Evolutionary conservation across 2,888 invertebrate species (phyloP), one percentile per base, ranked within the genome.

Genomic region (Acrobasis repandana): DNA sequence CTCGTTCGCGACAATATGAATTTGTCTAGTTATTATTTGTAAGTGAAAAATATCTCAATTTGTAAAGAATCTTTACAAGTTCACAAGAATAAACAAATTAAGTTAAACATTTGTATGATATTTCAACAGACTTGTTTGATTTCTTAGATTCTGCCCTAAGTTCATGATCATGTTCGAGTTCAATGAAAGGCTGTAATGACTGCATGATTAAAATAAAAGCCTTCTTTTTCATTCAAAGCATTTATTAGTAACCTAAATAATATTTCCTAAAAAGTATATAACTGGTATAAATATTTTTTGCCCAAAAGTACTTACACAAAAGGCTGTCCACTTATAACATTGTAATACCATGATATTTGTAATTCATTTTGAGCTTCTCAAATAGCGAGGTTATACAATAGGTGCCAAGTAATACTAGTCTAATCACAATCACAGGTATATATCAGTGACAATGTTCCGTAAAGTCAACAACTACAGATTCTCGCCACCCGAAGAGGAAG

Each of bases 401-500:
- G 65, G 70, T 69, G 67, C 75, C 74, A 72, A 76, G 69, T 77
- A 80, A 82, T 83, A 81, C 83, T 83, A 80, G 74, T 73, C 68
- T 73, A 71, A 71, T 72, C 71, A 58, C 64, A 51, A 62, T 51
- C 63, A 63, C 57, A 57, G 63, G 50, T 57, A 52, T 36, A 50
- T 81, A 84, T 94, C 94, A 98, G 93, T 98, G 98, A 90, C 98
- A 98, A 86, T 98, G 98, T 94, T 98, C 98, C 61, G 98, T 98
- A 63, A 98, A 96, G 84, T 98, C 98, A 2, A 98, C 97, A 58
- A 97, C 96, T 14, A 98, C 96, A 0, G 97, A 96, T 87, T 98
- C 98, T 78, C 97, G 97, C 98, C 98, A 98, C 61, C 98, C 98
- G 80, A 98, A 98, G 49, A 98, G 93, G 88, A 98, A 98, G 89